Base-by-base conservation (phyloP, 2,113 vertebrate species). In the Thunnus maccoyii region DNA sequence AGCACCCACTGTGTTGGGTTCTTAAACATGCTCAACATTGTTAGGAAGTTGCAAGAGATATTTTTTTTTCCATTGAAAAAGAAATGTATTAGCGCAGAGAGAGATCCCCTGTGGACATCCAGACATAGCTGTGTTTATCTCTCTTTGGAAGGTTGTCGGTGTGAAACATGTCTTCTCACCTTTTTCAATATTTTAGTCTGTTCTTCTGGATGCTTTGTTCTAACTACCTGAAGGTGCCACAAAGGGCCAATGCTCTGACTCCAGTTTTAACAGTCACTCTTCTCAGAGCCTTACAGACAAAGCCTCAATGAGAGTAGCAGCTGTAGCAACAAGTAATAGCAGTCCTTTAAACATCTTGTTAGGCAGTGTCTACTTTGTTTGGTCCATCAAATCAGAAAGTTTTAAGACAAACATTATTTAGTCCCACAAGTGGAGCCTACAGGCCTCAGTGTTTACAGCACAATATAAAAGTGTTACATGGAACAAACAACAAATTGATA, bases 11-110 rank as follows among this genome's bases (percentile, higher is more conserved):
- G 70, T 1, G 44, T 56, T 68, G 55, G 30, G 51, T 72, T 82
- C 77, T 77, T 25, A 65, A 82, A 76, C 36, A 61, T 3, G 2
- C 41, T 72, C 67, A 12, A 76, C 69, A 80, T 20, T 73, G 57
- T 76, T 60, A 66, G 57, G 27, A 62, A 78, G 72, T 51, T 63
- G 46, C n/a, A 76, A 50, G 13, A 66, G 18, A 72, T 52, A 83
- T 22, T 50, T 30, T 46, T 8, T 76, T 52, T 52, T 41, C n/a
- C 9, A 36, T 16, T 66, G 22, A 65, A 82, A 56, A 62, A 69
- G 3, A 86, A 58, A 57, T 61, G 56, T 46, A 61, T 80, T 47
- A 50, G 50, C 46, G 16, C 25, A 65, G 57, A 47, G 52, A 8
- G 44, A 54, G 15, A 36, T 20, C 44, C 47, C 56, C 57, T 25